Base-by-base conservation (phyloP, 1,140 invertebrate species). In the Vollenhovia emeryi region DNA sequence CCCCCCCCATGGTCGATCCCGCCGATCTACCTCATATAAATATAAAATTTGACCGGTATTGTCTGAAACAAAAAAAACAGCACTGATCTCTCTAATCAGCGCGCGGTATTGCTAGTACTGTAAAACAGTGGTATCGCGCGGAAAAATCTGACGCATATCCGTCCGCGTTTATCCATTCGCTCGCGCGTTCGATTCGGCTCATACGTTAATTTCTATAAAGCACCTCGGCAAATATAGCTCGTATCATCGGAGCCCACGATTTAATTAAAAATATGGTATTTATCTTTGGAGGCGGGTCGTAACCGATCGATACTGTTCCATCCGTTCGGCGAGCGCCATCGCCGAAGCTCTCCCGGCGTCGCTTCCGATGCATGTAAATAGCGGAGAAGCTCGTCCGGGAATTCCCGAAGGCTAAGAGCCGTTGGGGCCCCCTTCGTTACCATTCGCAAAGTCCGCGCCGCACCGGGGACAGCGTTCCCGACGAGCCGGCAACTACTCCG, bases 181-280 rank as follows among this genome's bases (percentile, higher is more conserved):
- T n/a, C 64, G 27, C n/a, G 30, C 60, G 21, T 40, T 27, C 66
- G 36, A 71, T 82, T 73, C 66, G 36, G 13, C 36, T 27, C 78
- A 36, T 33, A 55, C 66, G 52, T 82, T 82, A 71, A 82, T 82
- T 82, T 82, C 50, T 73, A 73, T 57, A 71, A 82, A 82, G 78
- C 78, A 57, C n/a, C 78, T 82, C 66, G 66, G 78, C 78, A 82
- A 82, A 82, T 73, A 82, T 59, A 57, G 33, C 64, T 71, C 18
- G 64, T 69, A 71, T 21, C 48, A 71, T 71, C 33, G 50, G 66
- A 45, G 78, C 21, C n/a, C 66, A 33, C 64, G 78, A 82, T 82
- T 82, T 82, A 82, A 82, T 82, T 82, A 82, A 82, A 82, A 82
- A 82, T 82, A 82, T 82, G 66, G 50, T 82, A 82, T 82, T 82